Conservation (phyloP, 2,888 invertebrate species). For the Heliconius erato region DNA sequence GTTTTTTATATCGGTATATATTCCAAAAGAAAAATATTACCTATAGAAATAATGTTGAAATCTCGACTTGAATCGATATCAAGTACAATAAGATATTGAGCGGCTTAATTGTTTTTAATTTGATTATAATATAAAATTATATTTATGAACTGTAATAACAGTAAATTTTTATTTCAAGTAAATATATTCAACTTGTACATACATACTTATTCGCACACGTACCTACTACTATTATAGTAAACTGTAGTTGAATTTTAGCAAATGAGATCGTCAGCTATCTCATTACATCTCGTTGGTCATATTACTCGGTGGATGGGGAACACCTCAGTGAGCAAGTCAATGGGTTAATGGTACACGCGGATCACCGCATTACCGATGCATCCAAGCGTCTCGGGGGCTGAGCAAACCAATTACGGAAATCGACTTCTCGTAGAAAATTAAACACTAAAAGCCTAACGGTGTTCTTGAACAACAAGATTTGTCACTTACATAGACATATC, state of each 20-base stretch:
- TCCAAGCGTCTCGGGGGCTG: slow-evolving; percentile 60
- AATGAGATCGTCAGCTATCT: slow-evolving; percentile 45
- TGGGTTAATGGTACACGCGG: slow-evolving; percentile 80
- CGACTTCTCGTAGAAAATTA: slow-evolving; percentile 52
- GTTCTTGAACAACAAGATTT: slow-evolving; percentile 42
- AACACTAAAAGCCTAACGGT: slow-evolving; percentile 53
- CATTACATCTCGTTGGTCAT: slow-evolving; percentile 51
- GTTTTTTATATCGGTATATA: too few relatives aligned
- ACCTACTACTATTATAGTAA: background rate
- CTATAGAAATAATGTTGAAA: too few relatives aligned
- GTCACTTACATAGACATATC: slow-evolving; percentile 34
- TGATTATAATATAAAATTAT: too few relatives aligned
- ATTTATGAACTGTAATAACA: too few relatives aligned
- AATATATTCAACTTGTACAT: too few relatives aligned
- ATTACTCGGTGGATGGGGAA: slow-evolving; percentile 60
- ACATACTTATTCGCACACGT: too few relatives aligned
- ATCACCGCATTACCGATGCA: slow-evolving; percentile 66
- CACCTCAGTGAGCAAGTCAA: slow-evolving; percentile 79
- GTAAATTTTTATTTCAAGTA: too few relatives aligned
- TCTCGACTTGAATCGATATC: too few relatives aligned
- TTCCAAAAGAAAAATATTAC: too few relatives aligned
- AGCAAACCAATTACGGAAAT: slow-evolving; percentile 56
- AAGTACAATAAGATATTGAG: too few relatives aligned
- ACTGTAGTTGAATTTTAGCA: slow-evolving; percentile 36
- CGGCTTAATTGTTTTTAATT: too few relatives aligned